These are phyloP conservation scores for Caiman crocodilus DNA, from an alignment of 2,797 vertebrate species.

Conservation along the genomic window DNA sequence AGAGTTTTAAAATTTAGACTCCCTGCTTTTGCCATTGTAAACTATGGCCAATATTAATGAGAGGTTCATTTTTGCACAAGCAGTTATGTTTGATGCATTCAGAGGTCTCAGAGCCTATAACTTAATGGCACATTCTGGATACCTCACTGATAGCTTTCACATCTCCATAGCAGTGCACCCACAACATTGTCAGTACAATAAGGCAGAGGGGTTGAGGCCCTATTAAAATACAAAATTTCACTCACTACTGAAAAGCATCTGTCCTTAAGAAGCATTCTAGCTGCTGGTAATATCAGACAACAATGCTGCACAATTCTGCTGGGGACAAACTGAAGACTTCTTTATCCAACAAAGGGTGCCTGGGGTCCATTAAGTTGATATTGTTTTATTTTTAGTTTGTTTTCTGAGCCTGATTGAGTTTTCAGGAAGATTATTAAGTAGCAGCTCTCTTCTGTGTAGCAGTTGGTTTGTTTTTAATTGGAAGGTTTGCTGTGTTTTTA, in stretches of 20 bases:
- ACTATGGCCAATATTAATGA: neutral
- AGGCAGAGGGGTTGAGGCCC: conserved; percentile 19
- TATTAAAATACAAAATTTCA: conserved; percentile 55
- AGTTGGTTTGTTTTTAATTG: conserved; percentile 57
- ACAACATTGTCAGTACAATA: conserved; percentile 25
- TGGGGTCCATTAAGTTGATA: conserved; percentile 68
- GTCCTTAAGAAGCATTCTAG: conserved; percentile 67
- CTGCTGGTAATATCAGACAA: conserved; percentile 68
- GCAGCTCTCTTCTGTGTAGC: conserved; percentile 56
- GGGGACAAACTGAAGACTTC: conserved; percentile 67
- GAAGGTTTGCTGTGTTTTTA: conserved; percentile 34
- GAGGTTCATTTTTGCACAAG: neutral
- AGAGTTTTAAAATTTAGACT: conserved; percentile 1
- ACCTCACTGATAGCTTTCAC: conserved; percentile 4
- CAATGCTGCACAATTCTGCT: conserved; percentile 59
- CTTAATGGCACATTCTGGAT: neutral
- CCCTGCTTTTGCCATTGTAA: neutral
- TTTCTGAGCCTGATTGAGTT: conserved; percentile 65
- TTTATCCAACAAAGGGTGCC: conserved; percentile 73
- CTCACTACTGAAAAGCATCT: conserved; percentile 56
- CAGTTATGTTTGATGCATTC: neutral
- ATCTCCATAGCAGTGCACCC: conserved; percentile 13
- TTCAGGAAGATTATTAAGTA: conserved; percentile 65
- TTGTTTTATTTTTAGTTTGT: conserved; percentile 75
- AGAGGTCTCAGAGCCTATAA: conserved; percentile 3